A percentile compares a stretch with the other conserved stretches of the same genome.
Evolutionary conservation across 2,888 invertebrate genomes (phyloP).

Genomic region (Spilarctia lutea): DNA sequence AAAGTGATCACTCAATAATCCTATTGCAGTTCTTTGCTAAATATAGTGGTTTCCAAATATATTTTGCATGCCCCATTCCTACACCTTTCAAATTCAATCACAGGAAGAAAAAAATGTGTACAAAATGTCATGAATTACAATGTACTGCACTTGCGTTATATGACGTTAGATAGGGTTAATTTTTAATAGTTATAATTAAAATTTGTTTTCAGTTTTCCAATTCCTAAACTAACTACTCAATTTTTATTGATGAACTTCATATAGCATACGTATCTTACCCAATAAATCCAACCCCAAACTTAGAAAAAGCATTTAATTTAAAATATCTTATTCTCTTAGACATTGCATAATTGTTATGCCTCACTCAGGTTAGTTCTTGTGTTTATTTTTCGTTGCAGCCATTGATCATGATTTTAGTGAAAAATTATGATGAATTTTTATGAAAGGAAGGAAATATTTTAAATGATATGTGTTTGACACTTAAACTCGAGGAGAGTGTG

Average conservation of each 20-base stretch:
- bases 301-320: background rate
- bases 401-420: background rate
- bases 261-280: background rate
- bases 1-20: too few species aligned
- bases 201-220: background rate
- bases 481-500: slow-evolving; percentile 45
- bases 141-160: too few species aligned
- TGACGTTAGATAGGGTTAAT: too few species aligned
- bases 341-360: background rate
- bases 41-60: too few species aligned
- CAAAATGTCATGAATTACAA: too few species aligned
- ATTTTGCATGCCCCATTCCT: too few species aligned
- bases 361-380: background rate
- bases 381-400: background rate
- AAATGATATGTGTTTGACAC: slow-evolving; percentile 22
- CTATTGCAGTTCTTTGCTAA: too few species aligned
- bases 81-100: too few species aligned
- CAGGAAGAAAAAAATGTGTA: background rate
- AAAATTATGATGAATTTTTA: background rate
- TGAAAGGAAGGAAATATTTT: slow-evolving; percentile 1
- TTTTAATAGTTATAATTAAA: background rate
- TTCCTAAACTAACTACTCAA: background rate
- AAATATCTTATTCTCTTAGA: background rate
- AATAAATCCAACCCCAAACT: background rate
- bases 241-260: background rate